Conservation (phyloP, 2,888 invertebrate genomes). For the Agrilus biguttatus region DNA sequence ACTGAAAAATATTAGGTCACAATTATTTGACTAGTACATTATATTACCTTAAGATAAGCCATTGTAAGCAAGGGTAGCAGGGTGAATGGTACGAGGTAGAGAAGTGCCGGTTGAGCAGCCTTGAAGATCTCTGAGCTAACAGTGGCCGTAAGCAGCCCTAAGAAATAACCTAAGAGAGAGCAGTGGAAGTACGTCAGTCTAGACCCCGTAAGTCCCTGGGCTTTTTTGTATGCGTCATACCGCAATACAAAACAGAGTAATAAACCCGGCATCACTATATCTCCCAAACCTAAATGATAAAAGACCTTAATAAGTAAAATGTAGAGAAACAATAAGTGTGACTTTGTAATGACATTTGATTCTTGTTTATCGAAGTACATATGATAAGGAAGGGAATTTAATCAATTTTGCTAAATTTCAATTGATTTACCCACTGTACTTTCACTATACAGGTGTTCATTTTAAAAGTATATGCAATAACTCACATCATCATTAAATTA, state of each 20-base stretch:
- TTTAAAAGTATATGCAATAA: too few relatives aligned
- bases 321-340: too few relatives aligned
- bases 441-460: too few relatives aligned
- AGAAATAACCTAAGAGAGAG: slow-evolving; percentile 90
- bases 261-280: slow-evolving; percentile 91
- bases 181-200: slow-evolving; percentile 94
- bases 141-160: slow-evolving; percentile 91
- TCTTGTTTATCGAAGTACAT: too few relatives aligned
- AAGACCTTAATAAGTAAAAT: too few relatives aligned
- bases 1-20: background rate
- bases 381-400: too few relatives aligned
- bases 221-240: slow-evolving; percentile 94
- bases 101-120: slow-evolving; percentile 92
- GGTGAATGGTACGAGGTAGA: slow-evolving; percentile 96
- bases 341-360: too few relatives aligned
- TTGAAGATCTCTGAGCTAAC: slow-evolving; percentile 97
- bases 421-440: too few relatives aligned
- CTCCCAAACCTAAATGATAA: slow-evolving; percentile 42
- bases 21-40: slow-evolving; percentile 1
- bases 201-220: slow-evolving; percentile 42
- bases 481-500: too few relatives aligned
- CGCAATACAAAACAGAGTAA: slow-evolving; percentile 90
- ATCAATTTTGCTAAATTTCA: too few relatives aligned
- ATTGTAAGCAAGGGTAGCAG: slow-evolving; percentile 89
- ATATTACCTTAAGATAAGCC: slow-evolving; percentile 87